phyloP scores from a whole-genome alignment of 2,888 invertebrate genomes.

The Brachyptera risi region DNA sequence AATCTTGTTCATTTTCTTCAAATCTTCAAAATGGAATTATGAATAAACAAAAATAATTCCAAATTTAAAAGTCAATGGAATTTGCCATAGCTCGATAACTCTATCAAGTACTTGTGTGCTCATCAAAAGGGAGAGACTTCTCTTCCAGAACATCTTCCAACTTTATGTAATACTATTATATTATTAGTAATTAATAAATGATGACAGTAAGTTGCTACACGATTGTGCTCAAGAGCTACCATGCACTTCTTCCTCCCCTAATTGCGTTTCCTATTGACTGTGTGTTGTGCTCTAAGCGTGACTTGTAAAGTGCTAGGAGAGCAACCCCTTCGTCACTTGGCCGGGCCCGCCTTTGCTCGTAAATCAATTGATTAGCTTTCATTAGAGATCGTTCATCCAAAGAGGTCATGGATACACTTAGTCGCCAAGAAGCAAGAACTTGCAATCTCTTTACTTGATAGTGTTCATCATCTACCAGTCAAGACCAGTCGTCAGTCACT shows the following conservation, averaged over 20 bases:
- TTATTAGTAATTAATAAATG: conserved; percentile 12
- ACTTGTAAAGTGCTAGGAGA: conserved; percentile 12
- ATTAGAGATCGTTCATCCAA: conserved; percentile 9
- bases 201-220: not conserved
- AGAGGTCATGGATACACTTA: not conserved
- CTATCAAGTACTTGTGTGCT: too few relatives aligned
- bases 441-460: too few relatives aligned
- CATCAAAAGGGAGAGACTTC: too few relatives aligned
- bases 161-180: not conserved
- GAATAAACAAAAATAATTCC: too few relatives aligned
- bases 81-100: too few relatives aligned
- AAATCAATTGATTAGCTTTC: conserved; percentile 17
- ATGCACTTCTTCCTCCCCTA: conserved; percentile 10
- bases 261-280: conserved; percentile 17
- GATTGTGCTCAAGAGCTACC: not conserved
- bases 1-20: too few relatives aligned
- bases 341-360: conserved; percentile 12
- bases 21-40: too few relatives aligned
- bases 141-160: too few relatives aligned
- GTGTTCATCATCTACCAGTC: too few relatives aligned
- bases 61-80: too few relatives aligned
- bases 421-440: not conserved
- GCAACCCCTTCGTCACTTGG: conserved; percentile 14
- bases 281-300: conserved; percentile 5
- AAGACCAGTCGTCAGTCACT: too few relatives aligned